phyloP scores from a whole-genome alignment of 1,140 invertebrate genomes.

The Atta cephalotes region DNA sequence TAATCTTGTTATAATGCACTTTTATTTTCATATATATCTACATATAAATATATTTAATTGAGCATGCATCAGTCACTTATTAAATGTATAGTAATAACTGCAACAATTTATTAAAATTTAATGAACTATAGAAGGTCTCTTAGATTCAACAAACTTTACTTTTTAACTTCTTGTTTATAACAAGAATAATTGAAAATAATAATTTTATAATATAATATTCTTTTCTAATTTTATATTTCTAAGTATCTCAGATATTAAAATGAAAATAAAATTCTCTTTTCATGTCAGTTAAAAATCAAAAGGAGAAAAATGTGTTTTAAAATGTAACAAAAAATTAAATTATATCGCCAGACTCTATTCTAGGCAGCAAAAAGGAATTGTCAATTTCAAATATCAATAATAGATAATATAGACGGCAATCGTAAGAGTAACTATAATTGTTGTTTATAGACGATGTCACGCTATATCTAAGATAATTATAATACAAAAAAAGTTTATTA shows the following conservation, averaged over 20 bases:
- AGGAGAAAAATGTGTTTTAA: background rate
- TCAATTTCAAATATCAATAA: conserved; percentile 48
- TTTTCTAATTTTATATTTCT: no score
- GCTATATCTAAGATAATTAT: conserved; percentile 34
- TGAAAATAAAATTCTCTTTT: background rate
- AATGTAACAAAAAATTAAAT: conserved; percentile 21
- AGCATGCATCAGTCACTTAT: background rate
- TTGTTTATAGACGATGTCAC: conserved; percentile 23
- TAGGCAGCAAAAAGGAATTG: conserved; percentile 26
- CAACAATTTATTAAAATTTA: conserved; percentile 24
- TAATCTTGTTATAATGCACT: background rate
- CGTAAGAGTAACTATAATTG: conserved; percentile 49
- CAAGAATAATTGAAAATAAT: no score
- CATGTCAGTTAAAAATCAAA: conserved; percentile 2
- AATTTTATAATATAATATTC: no score
- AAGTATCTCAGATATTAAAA: background rate
- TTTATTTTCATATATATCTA: background rate
- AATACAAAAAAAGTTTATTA: conserved; percentile 50
- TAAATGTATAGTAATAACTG: background rate
- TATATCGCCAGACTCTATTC: conserved; percentile 9
- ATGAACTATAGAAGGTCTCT: background rate
- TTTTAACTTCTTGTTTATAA: background rate
- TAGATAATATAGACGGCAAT: conserved; percentile 22
- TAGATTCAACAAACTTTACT: background rate
- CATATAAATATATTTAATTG: conserved; percentile 3